Conservation (phyloP, 1,140 invertebrate species). For the Drosophila kurseongensis region DNA sequence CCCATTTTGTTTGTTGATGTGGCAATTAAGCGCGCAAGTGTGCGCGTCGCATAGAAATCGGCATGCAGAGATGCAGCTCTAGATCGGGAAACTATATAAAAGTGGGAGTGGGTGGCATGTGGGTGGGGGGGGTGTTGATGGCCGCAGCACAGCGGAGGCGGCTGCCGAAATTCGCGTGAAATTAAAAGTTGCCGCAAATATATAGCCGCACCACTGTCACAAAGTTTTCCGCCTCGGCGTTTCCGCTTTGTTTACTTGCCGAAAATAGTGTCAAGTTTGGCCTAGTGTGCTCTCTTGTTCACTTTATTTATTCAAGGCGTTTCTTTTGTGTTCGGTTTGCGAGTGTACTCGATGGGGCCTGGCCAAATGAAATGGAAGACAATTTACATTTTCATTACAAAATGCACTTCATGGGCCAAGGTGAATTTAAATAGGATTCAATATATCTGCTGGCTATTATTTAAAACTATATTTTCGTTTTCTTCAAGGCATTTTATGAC, state of each 20-base stretch:
- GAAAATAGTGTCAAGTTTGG: slow-evolving; percentile 68
- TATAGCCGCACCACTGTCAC: slow-evolving; percentile 49
- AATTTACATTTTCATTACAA: slow-evolving; percentile 58
- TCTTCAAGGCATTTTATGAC: slow-evolving; percentile 1
- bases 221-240: slow-evolving; percentile 59
- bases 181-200: slow-evolving; percentile 67
- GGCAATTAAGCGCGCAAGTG: slow-evolving; percentile 54
- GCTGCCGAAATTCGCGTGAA: slow-evolving; percentile 45
- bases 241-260: slow-evolving; percentile 52
- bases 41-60: slow-evolving; percentile 44
- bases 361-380: slow-evolving; percentile 51
- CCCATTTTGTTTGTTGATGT: slow-evolving; percentile 54
- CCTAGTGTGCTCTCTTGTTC: slow-evolving; percentile 38
- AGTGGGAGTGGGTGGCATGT: neutral
- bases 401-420: slow-evolving; percentile 52
- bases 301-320: slow-evolving; percentile 35
- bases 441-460: slow-evolving; percentile 9
- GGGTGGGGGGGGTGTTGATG: slow-evolving; percentile 15
- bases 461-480: slow-evolving; percentile 19
- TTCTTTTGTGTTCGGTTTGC: slow-evolving; percentile 17
- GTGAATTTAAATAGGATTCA: slow-evolving; percentile 48
- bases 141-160: slow-evolving; percentile 8
- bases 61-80: slow-evolving; percentile 32
- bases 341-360: slow-evolving; percentile 5
- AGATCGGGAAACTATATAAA: slow-evolving; percentile 25